Conservation (phyloP, 2,797 vertebrate species). For the Crax fasciolata region DNA sequence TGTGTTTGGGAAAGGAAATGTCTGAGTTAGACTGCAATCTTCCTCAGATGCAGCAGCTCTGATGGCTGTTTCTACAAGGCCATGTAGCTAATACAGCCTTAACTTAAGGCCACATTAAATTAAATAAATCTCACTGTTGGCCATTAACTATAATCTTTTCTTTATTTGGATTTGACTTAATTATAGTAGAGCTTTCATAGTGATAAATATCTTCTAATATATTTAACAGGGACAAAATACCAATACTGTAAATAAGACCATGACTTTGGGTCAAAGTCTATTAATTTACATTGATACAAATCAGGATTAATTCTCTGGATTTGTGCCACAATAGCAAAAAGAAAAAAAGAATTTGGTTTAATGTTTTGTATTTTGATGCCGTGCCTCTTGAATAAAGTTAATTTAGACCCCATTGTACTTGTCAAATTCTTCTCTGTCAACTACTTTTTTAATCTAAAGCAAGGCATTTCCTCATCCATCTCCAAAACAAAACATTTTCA, state of each 20-base stretch:
- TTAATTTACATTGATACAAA: not conserved
- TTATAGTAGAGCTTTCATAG: not conserved
- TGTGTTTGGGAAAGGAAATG: not conserved
- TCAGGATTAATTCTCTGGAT: not conserved
- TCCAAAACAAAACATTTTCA: not conserved
- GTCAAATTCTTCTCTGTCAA: not conserved
- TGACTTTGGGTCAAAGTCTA: not conserved
- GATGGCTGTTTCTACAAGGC: not conserved
- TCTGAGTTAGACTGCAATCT: conserved; percentile 1
- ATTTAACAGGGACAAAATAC: conserved; percentile 19
- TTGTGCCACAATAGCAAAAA: not conserved
- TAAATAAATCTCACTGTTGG: conserved; percentile 18
- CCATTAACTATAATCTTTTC: conserved; percentile 29
- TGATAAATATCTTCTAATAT: not conserved
- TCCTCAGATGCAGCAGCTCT: conserved; percentile 5
- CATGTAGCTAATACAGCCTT: not conserved
- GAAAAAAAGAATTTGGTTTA: not conserved
- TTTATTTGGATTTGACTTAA: conserved; percentile 49
- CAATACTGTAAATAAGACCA: not conserved
- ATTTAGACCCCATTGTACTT: not conserved
- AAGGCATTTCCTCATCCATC: not conserved
- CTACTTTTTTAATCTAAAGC: not conserved
- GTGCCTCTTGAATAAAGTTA: not conserved
- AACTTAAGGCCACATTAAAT: conserved; percentile 23
- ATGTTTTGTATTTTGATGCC: not conserved